Conservation (phyloP, 2,888 invertebrate genomes). For the Silvanus unidentatus region DNA sequence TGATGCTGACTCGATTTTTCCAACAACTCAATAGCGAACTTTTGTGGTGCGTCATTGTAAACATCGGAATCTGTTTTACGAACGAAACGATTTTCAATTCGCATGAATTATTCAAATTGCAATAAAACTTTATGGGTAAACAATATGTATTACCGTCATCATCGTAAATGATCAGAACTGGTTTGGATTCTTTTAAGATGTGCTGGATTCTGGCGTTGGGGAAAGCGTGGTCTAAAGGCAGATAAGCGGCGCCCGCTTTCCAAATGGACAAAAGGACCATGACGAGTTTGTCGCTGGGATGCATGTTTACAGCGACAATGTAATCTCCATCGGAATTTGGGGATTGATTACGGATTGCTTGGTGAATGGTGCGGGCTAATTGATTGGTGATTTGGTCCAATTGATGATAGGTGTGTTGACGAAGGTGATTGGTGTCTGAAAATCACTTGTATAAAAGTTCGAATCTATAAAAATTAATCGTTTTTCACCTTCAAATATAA, state of each 20-base stretch:
- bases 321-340: conserved; percentile 63
- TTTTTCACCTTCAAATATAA: conserved; percentile 56
- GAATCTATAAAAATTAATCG: neutral
- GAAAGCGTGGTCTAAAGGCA: conserved; percentile 70
- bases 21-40: too few species aligned
- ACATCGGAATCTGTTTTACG: too few species aligned
- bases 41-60: too few species aligned
- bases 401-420: conserved; percentile 49
- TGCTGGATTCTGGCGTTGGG: conserved; percentile 69
- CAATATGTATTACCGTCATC: conserved; percentile 38
- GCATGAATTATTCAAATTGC: too few species aligned
- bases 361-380: conserved; percentile 52
- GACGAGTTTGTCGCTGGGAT: conserved; percentile 65
- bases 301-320: conserved; percentile 73
- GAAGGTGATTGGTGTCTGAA: conserved; percentile 24
- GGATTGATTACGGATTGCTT: conserved; percentile 40
- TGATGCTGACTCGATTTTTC: conserved; percentile 44
- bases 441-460: conserved; percentile 6
- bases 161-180: conserved; percentile 64
- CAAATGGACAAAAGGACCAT: conserved; percentile 65
- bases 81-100: too few species aligned
- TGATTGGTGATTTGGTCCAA: conserved; percentile 54
- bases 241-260: conserved; percentile 79
- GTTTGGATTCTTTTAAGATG: conserved; percentile 69
- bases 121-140: too few species aligned